Conservation (phyloP, 2,797 vertebrate genomes). For the Carduelis carduelis region DNA sequence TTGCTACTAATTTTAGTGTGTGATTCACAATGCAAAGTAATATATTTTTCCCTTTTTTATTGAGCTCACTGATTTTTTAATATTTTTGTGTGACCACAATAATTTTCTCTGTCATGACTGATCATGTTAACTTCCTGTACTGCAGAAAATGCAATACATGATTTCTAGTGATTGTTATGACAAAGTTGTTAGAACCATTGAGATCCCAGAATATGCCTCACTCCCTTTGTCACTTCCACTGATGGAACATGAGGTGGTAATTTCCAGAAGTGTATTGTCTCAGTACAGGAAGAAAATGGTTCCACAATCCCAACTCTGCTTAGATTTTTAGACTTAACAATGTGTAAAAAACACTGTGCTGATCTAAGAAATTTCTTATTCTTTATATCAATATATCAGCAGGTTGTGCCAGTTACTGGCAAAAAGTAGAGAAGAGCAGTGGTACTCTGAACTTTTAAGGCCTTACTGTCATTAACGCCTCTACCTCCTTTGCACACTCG, state of each 20-base stretch:
- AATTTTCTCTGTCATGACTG: not conserved
- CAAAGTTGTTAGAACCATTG: not conserved
- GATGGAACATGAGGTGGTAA: not conserved
- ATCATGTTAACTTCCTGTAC: not conserved
- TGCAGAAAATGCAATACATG: not conserved
- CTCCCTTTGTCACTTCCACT: not conserved
- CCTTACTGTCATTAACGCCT: not conserved
- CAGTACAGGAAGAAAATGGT: not conserved
- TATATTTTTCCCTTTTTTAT: not conserved
- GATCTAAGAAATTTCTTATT: constrained; percentile 52
- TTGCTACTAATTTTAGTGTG: not conserved
- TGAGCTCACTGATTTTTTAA: not conserved
- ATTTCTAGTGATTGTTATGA: not conserved
- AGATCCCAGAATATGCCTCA: not conserved
- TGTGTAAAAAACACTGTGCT: constrained; percentile 41
- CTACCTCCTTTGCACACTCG: not conserved
- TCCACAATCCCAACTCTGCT: not conserved
- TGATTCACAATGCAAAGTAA: not conserved
- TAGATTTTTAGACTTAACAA: not conserved
- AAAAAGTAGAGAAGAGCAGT: constrained; percentile 47
- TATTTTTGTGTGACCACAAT: not conserved
- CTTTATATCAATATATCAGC: constrained; percentile 38
- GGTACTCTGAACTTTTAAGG: constrained; percentile 27
- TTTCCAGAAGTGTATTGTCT: not conserved
- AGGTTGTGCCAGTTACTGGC: constrained; percentile 32